phyloP scores from a whole-genome alignment of 1,140 invertebrate genomes.

The Heliconius hermathena region DNA sequence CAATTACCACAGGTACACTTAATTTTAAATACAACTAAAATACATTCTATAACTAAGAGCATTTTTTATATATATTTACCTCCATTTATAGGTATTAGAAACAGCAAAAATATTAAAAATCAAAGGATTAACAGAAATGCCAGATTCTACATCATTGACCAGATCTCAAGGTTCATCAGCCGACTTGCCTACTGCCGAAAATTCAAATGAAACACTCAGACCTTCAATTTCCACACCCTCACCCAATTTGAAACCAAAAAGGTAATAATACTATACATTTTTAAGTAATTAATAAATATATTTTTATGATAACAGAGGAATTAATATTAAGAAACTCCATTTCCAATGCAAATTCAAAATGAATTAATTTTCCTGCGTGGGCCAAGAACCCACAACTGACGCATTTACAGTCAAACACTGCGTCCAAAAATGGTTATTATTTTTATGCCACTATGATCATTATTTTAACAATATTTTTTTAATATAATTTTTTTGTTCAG shows the following conservation, averaged over 20 bases:
- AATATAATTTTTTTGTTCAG: conserved; percentile 53
- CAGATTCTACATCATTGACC: conserved; percentile 86
- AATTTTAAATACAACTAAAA: background rate
- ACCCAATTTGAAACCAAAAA: conserved; percentile 59
- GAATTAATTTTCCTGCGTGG: background rate
- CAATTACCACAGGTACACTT: conserved; percentile 86
- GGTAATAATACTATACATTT: conserved; percentile 22
- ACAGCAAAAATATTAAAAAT: conserved; percentile 94
- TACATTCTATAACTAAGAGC: background rate
- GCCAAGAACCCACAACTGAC: no score
- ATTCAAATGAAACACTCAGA: conserved; percentile 76
- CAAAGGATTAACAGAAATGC: conserved; percentile 93
- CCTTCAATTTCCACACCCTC: conserved; percentile 74
- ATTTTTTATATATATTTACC: background rate
- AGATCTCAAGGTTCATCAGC: conserved; percentile 83
- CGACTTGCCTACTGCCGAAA: conserved; percentile 78
- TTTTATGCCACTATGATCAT: no score
- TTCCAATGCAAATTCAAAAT: background rate
- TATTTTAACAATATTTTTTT: background rate
- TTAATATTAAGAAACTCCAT: no score
- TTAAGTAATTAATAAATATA: no score
- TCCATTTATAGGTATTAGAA: conserved; percentile 85
- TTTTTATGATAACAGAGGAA: no score
- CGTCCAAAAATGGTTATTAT: no score
- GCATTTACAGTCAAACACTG: no score